Evolutionary conservation across 2,888 invertebrate genomes (phyloP).

Genomic region (Incurvaria masculella): DNA sequence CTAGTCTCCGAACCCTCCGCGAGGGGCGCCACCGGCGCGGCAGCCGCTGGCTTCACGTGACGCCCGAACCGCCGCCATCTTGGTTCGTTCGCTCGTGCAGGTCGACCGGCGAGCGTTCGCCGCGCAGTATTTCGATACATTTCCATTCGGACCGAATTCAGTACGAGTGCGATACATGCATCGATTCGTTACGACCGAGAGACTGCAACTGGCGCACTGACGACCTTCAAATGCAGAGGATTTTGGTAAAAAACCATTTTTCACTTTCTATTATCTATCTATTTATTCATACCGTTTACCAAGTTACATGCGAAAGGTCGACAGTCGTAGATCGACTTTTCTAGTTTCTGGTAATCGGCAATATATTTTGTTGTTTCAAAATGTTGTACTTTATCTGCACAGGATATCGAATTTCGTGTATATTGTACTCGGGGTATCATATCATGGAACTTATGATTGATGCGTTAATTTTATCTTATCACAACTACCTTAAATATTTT

Average conservation of each 20-base stretch:
- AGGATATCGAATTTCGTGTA: too few relatives aligned
- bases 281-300: not conserved
- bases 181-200: not conserved
- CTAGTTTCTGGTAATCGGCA: too few relatives aligned
- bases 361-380: too few relatives aligned
- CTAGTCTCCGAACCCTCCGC: not conserved
- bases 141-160: not conserved
- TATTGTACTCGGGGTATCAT: too few relatives aligned
- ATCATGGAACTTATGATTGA: too few relatives aligned
- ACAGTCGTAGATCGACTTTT: not conserved
- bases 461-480: too few relatives aligned
- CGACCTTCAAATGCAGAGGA: not conserved
- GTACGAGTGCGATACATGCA: too few relatives aligned
- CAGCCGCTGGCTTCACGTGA: not conserved
- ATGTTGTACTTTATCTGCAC: too few relatives aligned
- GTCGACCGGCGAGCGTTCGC: not conserved
- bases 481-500: too few relatives aligned
- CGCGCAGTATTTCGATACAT: not conserved
- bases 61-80: not conserved
- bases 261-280: not conserved
- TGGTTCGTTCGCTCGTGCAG: not conserved
- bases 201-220: not conserved
- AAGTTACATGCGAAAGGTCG: not conserved
- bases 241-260: not conserved
- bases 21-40: not conserved